A percentile compares a stretch with the other conserved stretches of the same genome.
Conservation (phyloP, 53 echinoderm and acorn worm species). For the Echinometra lucunter region DNA sequence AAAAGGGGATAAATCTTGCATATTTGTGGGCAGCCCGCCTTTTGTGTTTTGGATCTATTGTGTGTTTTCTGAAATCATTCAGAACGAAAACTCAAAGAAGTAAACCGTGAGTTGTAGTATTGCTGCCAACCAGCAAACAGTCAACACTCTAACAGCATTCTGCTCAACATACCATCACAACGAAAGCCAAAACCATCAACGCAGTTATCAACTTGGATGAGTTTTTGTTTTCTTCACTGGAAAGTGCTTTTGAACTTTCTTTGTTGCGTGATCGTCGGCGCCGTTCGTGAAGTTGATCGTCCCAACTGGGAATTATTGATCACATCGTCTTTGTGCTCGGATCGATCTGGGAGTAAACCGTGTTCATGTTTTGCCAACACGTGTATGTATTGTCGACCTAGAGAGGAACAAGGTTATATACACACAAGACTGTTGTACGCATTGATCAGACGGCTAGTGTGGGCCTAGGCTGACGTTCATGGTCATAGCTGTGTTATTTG, state of each 20-base stretch:
- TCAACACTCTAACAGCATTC: not conserved
- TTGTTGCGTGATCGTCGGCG: not conserved
- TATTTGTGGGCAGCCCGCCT: constrained; percentile 44
- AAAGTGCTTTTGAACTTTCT: constrained; percentile 11
- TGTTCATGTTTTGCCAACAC: constrained; percentile 65
- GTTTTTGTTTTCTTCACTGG: not conserved
- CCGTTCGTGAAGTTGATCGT: constrained; percentile 41
- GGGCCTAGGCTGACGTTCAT: constrained; percentile 11
- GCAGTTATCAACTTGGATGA: not conserved
- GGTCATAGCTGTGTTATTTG: constrained; percentile 50
- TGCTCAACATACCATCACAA: not conserved
- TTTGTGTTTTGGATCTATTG: constrained; percentile 59
- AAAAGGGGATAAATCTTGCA: constrained; percentile 50
- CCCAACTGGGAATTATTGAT: constrained; percentile 40
- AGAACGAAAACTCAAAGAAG: constrained; percentile 16
- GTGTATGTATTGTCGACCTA: constrained; percentile 44
- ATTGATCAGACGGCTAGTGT: constrained; percentile 4
- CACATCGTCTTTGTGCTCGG: not conserved
- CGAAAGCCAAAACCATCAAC: not conserved
- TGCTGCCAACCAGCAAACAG: not conserved
- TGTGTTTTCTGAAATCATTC: constrained; percentile 54
- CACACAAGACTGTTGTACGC: not conserved
- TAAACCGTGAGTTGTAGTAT: not conserved
- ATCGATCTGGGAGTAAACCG: constrained; percentile 21
- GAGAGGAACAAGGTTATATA: constrained; percentile 49